phyloP scores from a whole-genome alignment of 2,888 invertebrate species.

The Vesta saturnalis region DNA sequence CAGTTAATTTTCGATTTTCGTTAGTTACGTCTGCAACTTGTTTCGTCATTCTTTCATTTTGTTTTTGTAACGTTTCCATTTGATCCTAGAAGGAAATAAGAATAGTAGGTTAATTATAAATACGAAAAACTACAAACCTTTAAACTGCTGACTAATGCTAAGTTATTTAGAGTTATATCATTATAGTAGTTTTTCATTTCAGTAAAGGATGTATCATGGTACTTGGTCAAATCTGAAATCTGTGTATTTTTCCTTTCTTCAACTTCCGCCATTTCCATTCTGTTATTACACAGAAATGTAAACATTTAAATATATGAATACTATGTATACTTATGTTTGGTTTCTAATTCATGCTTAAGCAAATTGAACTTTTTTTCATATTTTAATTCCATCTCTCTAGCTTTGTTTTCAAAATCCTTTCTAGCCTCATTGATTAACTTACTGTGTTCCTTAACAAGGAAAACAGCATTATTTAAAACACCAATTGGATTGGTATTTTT shows the following conservation, averaged over 20 bases:
- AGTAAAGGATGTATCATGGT: slow-evolving; percentile 86
- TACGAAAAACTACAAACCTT: slow-evolving; percentile 70
- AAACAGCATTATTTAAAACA: slow-evolving; percentile 6
- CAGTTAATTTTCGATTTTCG: slow-evolving; percentile 78
- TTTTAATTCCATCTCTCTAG: slow-evolving; percentile 74
- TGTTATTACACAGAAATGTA: slow-evolving; percentile 43
- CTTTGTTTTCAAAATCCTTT: slow-evolving; percentile 72
- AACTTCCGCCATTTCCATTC: slow-evolving; percentile 87
- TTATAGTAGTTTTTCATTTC: slow-evolving; percentile 96
- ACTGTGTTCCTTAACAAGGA: slow-evolving; percentile 56
- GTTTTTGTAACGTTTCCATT: slow-evolving; percentile 78
- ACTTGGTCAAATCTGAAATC: slow-evolving; percentile 77
- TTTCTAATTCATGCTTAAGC: slow-evolving; percentile 75
- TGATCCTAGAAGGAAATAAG: slow-evolving; percentile 66
- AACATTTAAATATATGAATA: neutral
- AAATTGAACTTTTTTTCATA: slow-evolving; percentile 79
- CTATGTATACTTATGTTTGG: slow-evolving; percentile 70
- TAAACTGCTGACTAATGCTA: slow-evolving; percentile 88
- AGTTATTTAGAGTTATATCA: slow-evolving; percentile 92
- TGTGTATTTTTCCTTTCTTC: slow-evolving; percentile 93
- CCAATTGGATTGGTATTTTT: neutral
- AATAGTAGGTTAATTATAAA: neutral
- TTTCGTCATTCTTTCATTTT: slow-evolving; percentile 81
- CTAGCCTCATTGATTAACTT: slow-evolving; percentile 68
- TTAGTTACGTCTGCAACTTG: slow-evolving; percentile 72